Base-by-base conservation (phyloP, 2,797 vertebrate species). In the Hoplostethus atlanticus region DNA sequence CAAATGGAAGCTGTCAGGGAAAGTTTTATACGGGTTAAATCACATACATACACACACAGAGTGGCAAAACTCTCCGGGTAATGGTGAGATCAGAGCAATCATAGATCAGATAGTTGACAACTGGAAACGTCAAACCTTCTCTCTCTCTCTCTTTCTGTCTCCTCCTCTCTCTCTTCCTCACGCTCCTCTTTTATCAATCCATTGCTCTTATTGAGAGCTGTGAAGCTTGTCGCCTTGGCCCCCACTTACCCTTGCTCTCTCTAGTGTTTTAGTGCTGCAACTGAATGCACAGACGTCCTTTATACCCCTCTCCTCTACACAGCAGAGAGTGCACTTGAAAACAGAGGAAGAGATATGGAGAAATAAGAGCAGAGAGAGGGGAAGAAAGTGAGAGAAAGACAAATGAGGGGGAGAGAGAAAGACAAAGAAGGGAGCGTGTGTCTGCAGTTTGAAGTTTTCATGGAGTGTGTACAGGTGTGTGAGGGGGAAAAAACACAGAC, bases 181-280 rank as follows among this genome's bases (percentile, higher is more conserved):
- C 50, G 25, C 73, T 59, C 6, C 47, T 68, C 44, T 58, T 76
- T 62, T 38, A 61, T 71, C 42, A 36, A 40, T 70, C 44, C 15
- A 4, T 13, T 48, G 40, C 55, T 38, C 54, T 68, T 28, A 55
- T 71, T 71, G 25, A 12, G 21, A 68, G 69, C 64, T 51, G 30
- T 25, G 42, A 36, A 55, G 53, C 25, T 56, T 71, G 31, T 68
- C 54, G 40, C 60, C 59, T 50, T 65, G 38, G 16, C 64, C 68
- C 61, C 15, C 51, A 51, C 51, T 67, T 52, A 56, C 46, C 47
- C 65, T n/a, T n/a, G 40, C 44, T 48, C 58, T 64, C 48, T 58
- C 0, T 28, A 28, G 31, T 38, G 54, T 16, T 56, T 56, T 31
- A 31, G 54, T 34, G 54, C 6, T 16, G 31, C 15, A 34, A 34